Base-by-base conservation (phyloP, 2,797 vertebrate genomes). In the Spinus olivaceus region DNA sequence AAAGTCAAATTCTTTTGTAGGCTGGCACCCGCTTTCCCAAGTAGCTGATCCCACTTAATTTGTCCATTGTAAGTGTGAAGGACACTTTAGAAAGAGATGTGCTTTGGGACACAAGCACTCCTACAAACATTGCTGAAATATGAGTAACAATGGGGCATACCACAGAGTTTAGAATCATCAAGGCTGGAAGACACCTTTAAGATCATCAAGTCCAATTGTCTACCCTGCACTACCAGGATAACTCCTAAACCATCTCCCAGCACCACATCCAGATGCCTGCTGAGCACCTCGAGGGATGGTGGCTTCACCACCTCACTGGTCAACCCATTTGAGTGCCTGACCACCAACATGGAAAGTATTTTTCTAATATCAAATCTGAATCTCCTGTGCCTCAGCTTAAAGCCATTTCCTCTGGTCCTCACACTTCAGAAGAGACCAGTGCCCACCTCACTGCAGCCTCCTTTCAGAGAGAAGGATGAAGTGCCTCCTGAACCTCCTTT, bases 1-100 rank as follows among this genome's bases (percentile, higher is more conserved):
- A 76, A 92, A 95, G 57, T 70, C 74, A 87, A 86, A 94, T 94
- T 65, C 71, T 72, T 92, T 86, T 85, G 66, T 74, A 77, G 92
- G 35, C 51, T 90, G 73, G 81, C 28, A 87, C 50, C 27, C 0
- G 1, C 18, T n/a, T 25, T 91, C 42, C 63, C 33, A 35, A 42
- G 39, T 51, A 44, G 56, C 74, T 76, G 79, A 77, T 79, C 50
- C 41, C 28, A 24, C 17, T 53, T 83, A 23, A 39, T 42, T 80
- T 81, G 63, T 42, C 49, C 59, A 23, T 18, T 70, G 3, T n/a
- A 32, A 82, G 30, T 8, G 35, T 18, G 21, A 60, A 84, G 46
- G 22, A n/a, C 0, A 1, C 24, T 77, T 80, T 39, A 60, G 35
- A 63, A 83, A 94, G 49, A 11, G 12, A 41, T 9, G 18, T 61